Evolutionary conservation across 2,888 invertebrate species (phyloP).

Genomic region (Drosophila nigricruria): DNA sequence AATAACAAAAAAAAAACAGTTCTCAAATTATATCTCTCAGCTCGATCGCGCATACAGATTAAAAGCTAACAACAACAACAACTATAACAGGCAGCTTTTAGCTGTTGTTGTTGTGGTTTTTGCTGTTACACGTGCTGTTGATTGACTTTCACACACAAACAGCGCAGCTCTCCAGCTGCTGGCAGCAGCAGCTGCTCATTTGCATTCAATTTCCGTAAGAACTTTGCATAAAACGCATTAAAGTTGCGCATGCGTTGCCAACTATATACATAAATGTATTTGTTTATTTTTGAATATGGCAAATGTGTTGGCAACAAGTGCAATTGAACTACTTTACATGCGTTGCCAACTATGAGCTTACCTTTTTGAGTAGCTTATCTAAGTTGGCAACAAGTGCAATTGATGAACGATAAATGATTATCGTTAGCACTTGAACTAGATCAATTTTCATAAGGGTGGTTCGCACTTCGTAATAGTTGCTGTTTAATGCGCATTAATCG

Average conservation of each 20-base stretch:
- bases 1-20: conserved; percentile 11
- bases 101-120: conserved; percentile 22
- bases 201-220: conserved; percentile 57
- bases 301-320: conserved; percentile 18
- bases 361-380: neutral
- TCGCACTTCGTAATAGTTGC: neutral
- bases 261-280: conserved; percentile 3
- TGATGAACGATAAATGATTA: conserved; percentile 14
- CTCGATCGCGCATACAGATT: conserved; percentile 48
- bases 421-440: conserved; percentile 19
- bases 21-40: conserved; percentile 36
- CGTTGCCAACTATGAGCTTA: conserved; percentile 1
- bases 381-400: conserved; percentile 20
- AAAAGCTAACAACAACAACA: conserved; percentile 19
- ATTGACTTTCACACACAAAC: conserved; percentile 71
- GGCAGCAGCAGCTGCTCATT: conserved; percentile 38
- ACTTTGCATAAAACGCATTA: conserved; percentile 43
- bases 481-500: conserved; percentile 35
- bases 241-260: conserved; percentile 33
- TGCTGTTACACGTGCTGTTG: conserved; percentile 73
- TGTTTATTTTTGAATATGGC: neutral
- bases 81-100: conserved; percentile 20
- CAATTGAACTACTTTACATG: neutral
- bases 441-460: neutral
- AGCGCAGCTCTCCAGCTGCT: conserved; percentile 9